A percentile compares a stretch with the other conserved stretches of the same genome.
Conservation (phyloP, 2,797 vertebrate species). For the Poecile montanus region DNA sequence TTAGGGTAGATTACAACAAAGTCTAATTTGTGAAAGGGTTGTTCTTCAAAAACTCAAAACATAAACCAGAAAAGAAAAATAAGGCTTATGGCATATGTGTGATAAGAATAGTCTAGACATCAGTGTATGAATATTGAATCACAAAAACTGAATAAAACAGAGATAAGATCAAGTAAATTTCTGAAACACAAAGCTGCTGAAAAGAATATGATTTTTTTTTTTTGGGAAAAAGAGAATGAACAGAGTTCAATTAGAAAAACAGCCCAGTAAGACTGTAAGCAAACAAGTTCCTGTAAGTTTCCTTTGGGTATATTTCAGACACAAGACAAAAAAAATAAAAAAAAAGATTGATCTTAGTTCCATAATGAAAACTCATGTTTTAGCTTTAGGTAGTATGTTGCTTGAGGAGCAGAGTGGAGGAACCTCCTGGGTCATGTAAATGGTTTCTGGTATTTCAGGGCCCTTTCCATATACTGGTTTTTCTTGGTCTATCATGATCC, state of each 20-base stretch:
- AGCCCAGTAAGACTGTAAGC: background rate
- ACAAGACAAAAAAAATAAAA: background rate
- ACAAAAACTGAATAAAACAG: conserved; percentile 49
- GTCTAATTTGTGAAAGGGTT: conserved; percentile 53
- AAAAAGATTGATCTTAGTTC: background rate
- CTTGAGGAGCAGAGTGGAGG: background rate
- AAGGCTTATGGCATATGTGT: conserved; percentile 4
- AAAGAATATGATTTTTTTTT: conserved; percentile 1
- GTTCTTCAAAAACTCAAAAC: conserved; percentile 53
- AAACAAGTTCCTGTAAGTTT: background rate
- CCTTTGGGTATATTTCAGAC: conserved; percentile 1
- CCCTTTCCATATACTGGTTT: background rate
- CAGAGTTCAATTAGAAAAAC: background rate
- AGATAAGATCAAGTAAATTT: conserved; percentile 65
- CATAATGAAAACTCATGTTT: background rate
- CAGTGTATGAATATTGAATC: conserved; percentile 64
- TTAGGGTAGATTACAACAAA: conserved; percentile 52
- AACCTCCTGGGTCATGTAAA: background rate
- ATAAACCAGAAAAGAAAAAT: conserved; percentile 30
- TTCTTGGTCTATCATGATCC: background rate
- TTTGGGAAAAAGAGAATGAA: background rate
- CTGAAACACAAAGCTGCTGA: conserved; percentile 36
- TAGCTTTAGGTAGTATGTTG: background rate
- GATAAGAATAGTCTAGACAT: conserved; percentile 73
- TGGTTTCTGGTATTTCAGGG: background rate